Percentiles rank a stretch among this genome's conserved stretches.
phyloP scores from a whole-genome alignment of 1,140 invertebrate genomes.

The Drosophila rufa region DNA sequence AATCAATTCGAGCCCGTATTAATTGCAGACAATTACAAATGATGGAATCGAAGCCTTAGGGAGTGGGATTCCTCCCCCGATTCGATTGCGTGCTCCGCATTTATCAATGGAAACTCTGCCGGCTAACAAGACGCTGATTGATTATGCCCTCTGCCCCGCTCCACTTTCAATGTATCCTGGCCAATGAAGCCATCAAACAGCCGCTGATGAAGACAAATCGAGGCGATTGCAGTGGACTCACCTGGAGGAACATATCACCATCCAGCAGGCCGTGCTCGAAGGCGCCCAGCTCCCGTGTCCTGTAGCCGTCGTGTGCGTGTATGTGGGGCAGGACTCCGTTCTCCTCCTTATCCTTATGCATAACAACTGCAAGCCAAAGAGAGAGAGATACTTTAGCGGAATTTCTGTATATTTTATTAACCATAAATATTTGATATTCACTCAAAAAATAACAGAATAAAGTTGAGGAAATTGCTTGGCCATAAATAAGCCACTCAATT shows the following conservation, averaged over 20 bases:
- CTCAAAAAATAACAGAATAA: constrained; percentile 6
- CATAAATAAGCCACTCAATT: constrained; percentile 73
- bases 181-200: constrained; percentile 64
- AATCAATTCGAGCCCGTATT: constrained; percentile 55
- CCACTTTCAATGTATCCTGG: constrained; percentile 58
- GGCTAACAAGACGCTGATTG: constrained; percentile 70
- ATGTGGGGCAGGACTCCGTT: constrained; percentile 87
- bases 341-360: constrained; percentile 96
- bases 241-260: constrained; percentile 98
- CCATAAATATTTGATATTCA: constrained; percentile 71
- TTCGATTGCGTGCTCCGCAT: constrained; percentile 42
- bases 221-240: constrained; percentile 85
- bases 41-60: constrained; percentile 17
- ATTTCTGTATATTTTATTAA: constrained; percentile 71
- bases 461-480: constrained; percentile 36
- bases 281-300: constrained; percentile 92
- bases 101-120: constrained; percentile 45
- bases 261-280: constrained; percentile 96
- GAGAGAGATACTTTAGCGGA: constrained; percentile 41
- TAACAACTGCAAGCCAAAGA: constrained; percentile 91
- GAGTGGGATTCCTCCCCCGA: constrained; percentile 13
- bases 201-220: constrained; percentile 77
- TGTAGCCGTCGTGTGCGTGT: constrained; percentile 87
- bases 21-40: constrained; percentile 71
- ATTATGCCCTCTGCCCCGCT: constrained; percentile 52